Conservation (phyloP, 2,888 invertebrate genomes). For the Microctonus aethiopoides region DNA sequence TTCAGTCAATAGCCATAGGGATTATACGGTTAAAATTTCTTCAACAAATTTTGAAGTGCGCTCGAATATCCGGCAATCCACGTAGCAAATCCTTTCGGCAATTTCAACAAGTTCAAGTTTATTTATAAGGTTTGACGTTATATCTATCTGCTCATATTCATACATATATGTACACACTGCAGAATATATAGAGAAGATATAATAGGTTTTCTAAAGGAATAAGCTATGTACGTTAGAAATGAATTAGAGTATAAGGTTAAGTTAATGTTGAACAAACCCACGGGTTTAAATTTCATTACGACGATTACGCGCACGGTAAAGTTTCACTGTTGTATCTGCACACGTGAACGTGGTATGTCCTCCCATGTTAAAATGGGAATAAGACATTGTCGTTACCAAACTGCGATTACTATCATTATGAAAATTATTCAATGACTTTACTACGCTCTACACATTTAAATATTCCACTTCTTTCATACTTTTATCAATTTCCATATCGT, state of each 20-base stretch:
- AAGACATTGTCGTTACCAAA: conserved; percentile 12
- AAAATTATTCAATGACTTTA: conserved; percentile 13
- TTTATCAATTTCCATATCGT: neutral
- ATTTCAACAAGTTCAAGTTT: neutral
- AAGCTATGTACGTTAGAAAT: conserved; percentile 3
- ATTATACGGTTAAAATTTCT: conserved; percentile 3
- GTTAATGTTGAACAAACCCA: conserved; percentile 42
- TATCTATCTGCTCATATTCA: conserved; percentile 18
- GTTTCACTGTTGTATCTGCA: neutral
- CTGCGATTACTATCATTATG: neutral
- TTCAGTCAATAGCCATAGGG: neutral
- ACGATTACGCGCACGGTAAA: conserved; percentile 44
- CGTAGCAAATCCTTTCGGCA: conserved; percentile 2
- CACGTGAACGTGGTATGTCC: conserved; percentile 2
- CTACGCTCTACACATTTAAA: neutral
- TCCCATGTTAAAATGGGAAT: neutral
- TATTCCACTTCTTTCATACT: neutral
- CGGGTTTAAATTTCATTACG: conserved; percentile 52
- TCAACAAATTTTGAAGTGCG: neutral
- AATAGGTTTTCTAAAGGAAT: neutral
- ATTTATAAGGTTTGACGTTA: conserved; percentile 1
- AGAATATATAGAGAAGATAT: neutral
- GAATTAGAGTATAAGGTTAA: conserved; percentile 21
- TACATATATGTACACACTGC: neutral
- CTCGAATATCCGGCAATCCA: conserved; percentile 3